A percentile compares a stretch with the other conserved stretches of the same genome.
Evolutionary conservation across 2,888 invertebrate species (phyloP).

Genomic region (Drosophila infuscata): DNA sequence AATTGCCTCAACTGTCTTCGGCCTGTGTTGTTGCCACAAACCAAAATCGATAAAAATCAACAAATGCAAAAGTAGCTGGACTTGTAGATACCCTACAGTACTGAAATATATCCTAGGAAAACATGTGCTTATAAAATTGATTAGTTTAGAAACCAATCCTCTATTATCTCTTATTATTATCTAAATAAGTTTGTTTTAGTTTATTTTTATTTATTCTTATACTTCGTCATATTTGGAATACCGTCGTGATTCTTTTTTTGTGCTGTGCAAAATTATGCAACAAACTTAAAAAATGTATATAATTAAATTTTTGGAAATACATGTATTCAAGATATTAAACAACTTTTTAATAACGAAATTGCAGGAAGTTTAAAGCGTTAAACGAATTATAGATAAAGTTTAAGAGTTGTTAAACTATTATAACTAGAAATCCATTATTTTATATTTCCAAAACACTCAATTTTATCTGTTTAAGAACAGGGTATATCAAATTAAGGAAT

Average conservation of each 20-base stretch:
- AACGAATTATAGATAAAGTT: neutral
- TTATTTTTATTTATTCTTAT: no score
- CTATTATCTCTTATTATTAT: no score
- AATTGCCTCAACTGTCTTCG: slow-evolving; percentile 52
- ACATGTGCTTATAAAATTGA: neutral
- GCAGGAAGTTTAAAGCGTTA: fast-evolving
- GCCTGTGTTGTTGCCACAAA: slow-evolving; percentile 12
- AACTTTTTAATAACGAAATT: neutral
- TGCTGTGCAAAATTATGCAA: no score
- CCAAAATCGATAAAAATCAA: slow-evolving; percentile 50
- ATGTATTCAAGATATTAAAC: neutral
- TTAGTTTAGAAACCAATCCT: no score
- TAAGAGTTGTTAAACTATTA: neutral
- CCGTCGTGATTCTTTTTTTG: no score
- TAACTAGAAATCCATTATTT: no score
- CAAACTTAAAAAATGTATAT: neutral
- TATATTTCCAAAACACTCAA: neutral
- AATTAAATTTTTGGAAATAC: neutral
- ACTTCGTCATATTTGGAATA: no score
- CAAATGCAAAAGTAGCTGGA: neutral
- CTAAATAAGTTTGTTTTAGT: neutral
- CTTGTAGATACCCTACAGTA: neutral
- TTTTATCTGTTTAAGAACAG: neutral
- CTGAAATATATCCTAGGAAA: neutral
- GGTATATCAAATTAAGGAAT: slow-evolving; percentile 8